These are phyloP conservation scores for Tetramorium simillimum DNA, from an alignment of 1,140 invertebrate species.

Conservation along the genomic window DNA sequence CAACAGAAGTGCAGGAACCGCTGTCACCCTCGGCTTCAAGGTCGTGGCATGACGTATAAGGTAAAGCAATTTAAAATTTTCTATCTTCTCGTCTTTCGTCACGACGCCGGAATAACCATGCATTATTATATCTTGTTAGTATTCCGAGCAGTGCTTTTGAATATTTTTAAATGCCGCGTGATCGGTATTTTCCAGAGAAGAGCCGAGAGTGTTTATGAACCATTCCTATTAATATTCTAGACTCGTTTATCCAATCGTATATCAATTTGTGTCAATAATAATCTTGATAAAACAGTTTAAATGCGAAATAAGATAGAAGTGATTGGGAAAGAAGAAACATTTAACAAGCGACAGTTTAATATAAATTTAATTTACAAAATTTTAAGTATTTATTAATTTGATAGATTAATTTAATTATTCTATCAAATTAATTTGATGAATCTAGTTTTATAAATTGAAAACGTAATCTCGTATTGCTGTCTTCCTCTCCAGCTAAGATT, in stretches of 20 bases:
- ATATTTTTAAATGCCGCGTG: conserved; percentile 67
- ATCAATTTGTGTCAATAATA: not conserved
- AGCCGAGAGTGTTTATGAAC: not conserved
- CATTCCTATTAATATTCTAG: not conserved
- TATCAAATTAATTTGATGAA: not conserved
- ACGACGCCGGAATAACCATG: not conserved
- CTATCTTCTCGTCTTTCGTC: not conserved
- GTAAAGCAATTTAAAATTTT: conserved; percentile 74
- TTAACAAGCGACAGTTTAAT: not conserved
- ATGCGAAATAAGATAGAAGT: not conserved
- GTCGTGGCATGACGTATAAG: conserved; percentile 83
- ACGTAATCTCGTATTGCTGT: not conserved
- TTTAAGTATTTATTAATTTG: not conserved
- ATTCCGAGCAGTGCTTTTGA: conserved; percentile 44
- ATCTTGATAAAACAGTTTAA: not conserved
- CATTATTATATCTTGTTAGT: not conserved
- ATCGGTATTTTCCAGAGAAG: not conserved
- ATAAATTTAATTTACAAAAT: not conserved
- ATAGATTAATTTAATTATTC: not conserved
- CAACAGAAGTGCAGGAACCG: conserved; percentile 49
- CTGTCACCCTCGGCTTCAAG: conserved; percentile 65
- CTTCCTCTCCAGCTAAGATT: not conserved
- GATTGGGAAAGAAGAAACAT: not conserved
- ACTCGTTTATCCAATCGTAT: not conserved
- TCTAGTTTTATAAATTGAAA: not conserved